phyloP scores from a whole-genome alignment of 2,797 vertebrate genomes.

The Coccyzus lansbergi region DNA sequence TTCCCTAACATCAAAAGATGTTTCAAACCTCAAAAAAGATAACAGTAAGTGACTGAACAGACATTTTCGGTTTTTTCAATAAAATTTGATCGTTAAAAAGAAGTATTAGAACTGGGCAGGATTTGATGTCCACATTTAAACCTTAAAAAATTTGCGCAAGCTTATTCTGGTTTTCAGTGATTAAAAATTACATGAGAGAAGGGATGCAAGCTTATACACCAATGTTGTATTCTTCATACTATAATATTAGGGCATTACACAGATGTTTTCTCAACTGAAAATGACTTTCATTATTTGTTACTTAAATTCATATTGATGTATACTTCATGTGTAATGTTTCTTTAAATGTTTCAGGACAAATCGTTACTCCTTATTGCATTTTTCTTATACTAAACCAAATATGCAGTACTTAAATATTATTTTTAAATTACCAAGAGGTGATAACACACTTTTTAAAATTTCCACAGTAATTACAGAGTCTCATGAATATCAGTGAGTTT shows the following conservation, averaged over 20 bases:
- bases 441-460: not conserved
- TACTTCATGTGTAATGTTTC: not conserved
- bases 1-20: conserved; percentile 22
- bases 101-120: not conserved
- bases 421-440: not conserved
- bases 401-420: not conserved
- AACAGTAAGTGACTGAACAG: not conserved
- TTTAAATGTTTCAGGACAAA: not conserved
- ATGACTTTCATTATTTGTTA: not conserved
- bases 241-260: not conserved
- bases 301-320: not conserved
- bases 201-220: not conserved
- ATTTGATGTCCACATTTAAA: not conserved
- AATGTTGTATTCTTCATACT: not conserved
- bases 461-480: not conserved
- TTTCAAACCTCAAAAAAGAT: not conserved
- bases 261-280: not conserved
- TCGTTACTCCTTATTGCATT: not conserved
- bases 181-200: conserved; percentile 3
- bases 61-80: not conserved
- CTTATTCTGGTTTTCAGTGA: not conserved
- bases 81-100: not conserved
- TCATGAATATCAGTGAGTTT: not conserved
- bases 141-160: not conserved
- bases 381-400: not conserved